phyloP scores from a whole-genome alignment of 2,797 vertebrate species.

The Percopsis omiscomaycus region DNA sequence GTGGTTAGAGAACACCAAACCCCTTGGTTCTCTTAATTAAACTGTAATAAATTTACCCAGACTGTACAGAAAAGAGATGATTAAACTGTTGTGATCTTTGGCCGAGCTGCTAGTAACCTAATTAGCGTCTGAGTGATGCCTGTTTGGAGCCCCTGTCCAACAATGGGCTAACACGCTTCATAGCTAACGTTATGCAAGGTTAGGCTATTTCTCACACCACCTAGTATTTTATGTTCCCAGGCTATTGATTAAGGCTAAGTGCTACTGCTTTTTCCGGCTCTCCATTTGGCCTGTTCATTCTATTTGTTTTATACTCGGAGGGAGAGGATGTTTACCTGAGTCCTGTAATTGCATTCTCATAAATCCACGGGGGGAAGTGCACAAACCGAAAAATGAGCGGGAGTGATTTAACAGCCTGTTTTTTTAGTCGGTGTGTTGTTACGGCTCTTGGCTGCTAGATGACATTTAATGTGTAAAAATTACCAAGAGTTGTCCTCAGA shows the following conservation, averaged over 20 bases:
- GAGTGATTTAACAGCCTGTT: slow-evolving; percentile 28
- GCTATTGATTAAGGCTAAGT: slow-evolving; percentile 33
- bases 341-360: slow-evolving; percentile 47
- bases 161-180: not conserved
- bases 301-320: slow-evolving; percentile 17
- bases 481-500: slow-evolving; percentile 9
- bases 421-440: slow-evolving; percentile 24
- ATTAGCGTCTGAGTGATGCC: slow-evolving; percentile 7
- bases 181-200: slow-evolving; percentile 12
- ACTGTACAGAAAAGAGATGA: not conserved
- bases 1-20: too few species aligned
- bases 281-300: slow-evolving; percentile 11
- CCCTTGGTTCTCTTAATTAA: not conserved
- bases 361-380: slow-evolving; percentile 37
- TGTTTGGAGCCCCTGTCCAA: not conserved
- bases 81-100: too few species aligned
- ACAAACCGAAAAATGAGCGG: slow-evolving; percentile 36
- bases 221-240: slow-evolving; percentile 20
- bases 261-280: slow-evolving; percentile 9
- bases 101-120: not conserved
- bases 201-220: slow-evolving; percentile 16
- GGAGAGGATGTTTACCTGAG: slow-evolving; percentile 25
- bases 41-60: not conserved
- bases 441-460: slow-evolving; percentile 23
- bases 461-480: slow-evolving; percentile 9